Base-by-base conservation (phyloP, 1,140 invertebrate species). In the Lasioglossum albipes region DNA sequence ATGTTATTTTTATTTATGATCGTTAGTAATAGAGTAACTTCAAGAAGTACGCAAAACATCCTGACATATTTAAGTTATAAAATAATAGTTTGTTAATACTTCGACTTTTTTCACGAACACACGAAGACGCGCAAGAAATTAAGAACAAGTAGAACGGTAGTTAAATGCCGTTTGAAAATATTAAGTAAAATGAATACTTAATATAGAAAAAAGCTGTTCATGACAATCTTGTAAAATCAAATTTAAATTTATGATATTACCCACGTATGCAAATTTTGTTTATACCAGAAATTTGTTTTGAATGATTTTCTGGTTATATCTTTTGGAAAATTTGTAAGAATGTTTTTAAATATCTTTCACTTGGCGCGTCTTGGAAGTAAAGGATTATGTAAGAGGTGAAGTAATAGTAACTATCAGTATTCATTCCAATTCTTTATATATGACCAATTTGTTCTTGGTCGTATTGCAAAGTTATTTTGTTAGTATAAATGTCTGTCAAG, bases 341-440 rank as follows among this genome's bases (percentile, higher is more conserved):
- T 59, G 0, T 52, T 45, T 49, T 36, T 54, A 75, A 52, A 61
- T n/a, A 31, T 73, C 74, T 49, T 70, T 49, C 42, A 62, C 52
- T 67, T 69, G 72, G 45, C 18, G 45, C 45, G 27, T 74, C 62
- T 79, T 18, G 59, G 20, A 74, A 75, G 57, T 72, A 31, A 27
- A n/a, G 45, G 71, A 49, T 36, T 61, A 22, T 69, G 57, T 79
- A 72, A 78, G 75, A 70, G 72, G 72, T 79, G 74, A 67, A 70
- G 76, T 77, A 12, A 66, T 77, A 69, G 49, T 75, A 75, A 80
- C 77, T 71, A 84, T 87, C 89, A 89, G 87, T 89, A 89, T 89
- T 89, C 89, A 89, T 89, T 89, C 89, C 89, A 89, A 62, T 78
- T 66, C 62, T 81, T 77, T 82, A 36, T 75, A 74, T 77, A 69